Evolutionary conservation across 2,888 invertebrate genomes (phyloP).

Genomic region (Trissonchulus latispiculum): DNA sequence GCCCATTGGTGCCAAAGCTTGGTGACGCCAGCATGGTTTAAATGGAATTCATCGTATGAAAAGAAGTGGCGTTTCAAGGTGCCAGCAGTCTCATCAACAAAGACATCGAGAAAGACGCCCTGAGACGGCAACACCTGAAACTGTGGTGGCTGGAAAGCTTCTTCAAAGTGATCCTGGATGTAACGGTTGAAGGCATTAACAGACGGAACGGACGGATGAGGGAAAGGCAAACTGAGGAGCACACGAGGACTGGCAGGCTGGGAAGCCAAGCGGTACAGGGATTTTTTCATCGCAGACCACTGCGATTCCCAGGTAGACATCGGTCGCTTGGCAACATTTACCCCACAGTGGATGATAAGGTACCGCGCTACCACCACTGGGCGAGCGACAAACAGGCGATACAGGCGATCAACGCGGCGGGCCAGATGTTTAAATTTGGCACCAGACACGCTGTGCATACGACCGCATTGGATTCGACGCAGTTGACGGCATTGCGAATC

Average conservation of each 20-base stretch:
- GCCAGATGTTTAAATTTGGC: background rate
- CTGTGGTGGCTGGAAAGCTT: background rate
- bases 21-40: background rate
- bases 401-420: background rate
- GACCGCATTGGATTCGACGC: background rate
- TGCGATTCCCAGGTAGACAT: background rate
- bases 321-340: constrained; percentile 1
- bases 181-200: background rate
- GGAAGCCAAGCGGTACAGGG: background rate
- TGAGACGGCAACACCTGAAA: background rate
- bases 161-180: background rate
- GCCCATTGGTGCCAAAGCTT: background rate
- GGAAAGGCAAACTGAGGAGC: background rate
- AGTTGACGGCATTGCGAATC: background rate
- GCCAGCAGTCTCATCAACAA: background rate
- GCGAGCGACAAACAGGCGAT: too few species aligned
- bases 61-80: background rate
- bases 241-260: background rate
- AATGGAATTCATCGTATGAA: background rate
- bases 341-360: background rate
- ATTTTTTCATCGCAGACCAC: background rate
- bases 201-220: background rate
- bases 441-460: background rate
- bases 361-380: too few species aligned
- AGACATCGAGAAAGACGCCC: background rate